A percentile compares a stretch with the other conserved stretches of the same genome.
Conservation (phyloP, 1,140 invertebrate genomes). For the Bombus waltoni region DNA sequence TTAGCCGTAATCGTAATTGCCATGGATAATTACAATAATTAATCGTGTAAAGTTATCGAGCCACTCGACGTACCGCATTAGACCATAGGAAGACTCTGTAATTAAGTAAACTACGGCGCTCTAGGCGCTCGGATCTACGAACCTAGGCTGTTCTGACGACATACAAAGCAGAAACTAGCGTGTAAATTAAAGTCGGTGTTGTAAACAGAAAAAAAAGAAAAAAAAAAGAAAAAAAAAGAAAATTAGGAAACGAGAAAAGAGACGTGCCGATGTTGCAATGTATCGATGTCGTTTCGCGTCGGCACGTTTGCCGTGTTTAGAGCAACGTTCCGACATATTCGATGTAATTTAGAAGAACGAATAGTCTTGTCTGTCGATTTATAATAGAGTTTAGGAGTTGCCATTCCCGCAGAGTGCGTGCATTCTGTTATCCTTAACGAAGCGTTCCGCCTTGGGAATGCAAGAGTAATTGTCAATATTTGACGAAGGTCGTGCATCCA, state of each 20-base stretch:
- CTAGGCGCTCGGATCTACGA: not conserved
- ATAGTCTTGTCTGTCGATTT: too few relatives aligned
- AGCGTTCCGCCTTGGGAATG: not conserved
- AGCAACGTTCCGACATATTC: conserved; percentile 21
- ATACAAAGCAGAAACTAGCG: conserved; percentile 67
- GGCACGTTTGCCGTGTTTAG: not conserved
- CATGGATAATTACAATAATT: conserved; percentile 8
- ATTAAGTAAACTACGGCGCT: conserved; percentile 21
- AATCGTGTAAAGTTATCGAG: conserved; percentile 20
- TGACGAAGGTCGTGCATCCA: too few relatives aligned
- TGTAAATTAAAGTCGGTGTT: conserved; percentile 60
- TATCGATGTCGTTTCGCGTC: not conserved
- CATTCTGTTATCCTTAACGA: not conserved
- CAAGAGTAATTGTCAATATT: conserved; percentile 13
- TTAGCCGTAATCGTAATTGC: conserved; percentile 14
- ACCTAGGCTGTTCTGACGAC: conserved; percentile 62
- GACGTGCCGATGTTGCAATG: not conserved
- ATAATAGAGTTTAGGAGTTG: not conserved
- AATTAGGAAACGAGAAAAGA: not conserved
- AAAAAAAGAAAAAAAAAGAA: too few relatives aligned
- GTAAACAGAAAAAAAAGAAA: too few relatives aligned
- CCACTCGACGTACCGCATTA: conserved; percentile 32
- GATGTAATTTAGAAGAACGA: conserved; percentile 13
- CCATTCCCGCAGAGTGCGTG: not conserved
- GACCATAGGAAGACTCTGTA: not conserved